phyloP scores from a whole-genome alignment of 1,140 invertebrate species.

The Lutraria rhynchaena region DNA sequence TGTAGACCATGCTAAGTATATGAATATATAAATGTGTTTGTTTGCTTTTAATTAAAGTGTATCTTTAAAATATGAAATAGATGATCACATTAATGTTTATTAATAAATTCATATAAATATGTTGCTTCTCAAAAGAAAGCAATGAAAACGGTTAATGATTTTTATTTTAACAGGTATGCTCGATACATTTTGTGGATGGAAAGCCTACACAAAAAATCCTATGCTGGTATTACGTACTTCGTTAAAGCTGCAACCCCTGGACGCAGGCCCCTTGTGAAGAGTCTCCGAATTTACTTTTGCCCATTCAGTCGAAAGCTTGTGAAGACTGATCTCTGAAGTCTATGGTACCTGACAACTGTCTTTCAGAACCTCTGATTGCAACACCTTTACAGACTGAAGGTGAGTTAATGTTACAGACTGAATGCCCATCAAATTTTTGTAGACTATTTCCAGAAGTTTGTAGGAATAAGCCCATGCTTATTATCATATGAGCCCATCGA shows the following conservation, averaged over 20 bases:
- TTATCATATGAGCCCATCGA: no score
- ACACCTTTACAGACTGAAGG: neutral
- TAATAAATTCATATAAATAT: no score
- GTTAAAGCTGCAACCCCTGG: neutral
- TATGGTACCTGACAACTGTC: neutral
- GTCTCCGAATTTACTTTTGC: constrained; percentile 7
- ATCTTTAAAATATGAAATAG: no score
- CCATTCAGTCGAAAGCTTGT: no score
- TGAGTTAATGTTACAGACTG: neutral
- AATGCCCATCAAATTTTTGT: constrained; percentile 21
- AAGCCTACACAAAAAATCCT: constrained; percentile 18
- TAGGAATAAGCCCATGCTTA: neutral
- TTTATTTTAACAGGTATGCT: constrained; percentile 21
- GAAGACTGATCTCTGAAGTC: neutral
- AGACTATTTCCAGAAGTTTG: neutral
- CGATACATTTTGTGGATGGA: constrained; percentile 16
- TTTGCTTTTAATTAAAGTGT: no score
- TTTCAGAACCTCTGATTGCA: neutral
- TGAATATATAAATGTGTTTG: no score
- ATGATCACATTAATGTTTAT: no score
- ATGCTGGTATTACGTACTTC: neutral
- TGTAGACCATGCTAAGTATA: no score
- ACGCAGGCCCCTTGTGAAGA: constrained; percentile 6
- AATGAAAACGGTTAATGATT: neutral
- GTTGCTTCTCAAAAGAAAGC: no score